Conservation (phyloP, 2,797 vertebrate species). For the Nothura maculosa region DNA sequence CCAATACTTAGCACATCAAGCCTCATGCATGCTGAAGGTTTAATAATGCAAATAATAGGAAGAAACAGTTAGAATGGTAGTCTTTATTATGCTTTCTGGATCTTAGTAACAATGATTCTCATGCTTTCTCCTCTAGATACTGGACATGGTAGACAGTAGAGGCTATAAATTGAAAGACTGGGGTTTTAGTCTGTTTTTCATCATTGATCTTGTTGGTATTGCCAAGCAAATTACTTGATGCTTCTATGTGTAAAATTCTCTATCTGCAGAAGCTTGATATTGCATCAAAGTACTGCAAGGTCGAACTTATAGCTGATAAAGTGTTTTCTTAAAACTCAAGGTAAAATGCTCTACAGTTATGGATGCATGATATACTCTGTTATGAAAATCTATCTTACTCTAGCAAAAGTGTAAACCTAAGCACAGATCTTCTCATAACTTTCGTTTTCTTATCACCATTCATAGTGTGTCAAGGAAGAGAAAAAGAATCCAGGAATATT, state of each 20-base stretch:
- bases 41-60: background rate
- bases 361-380: background rate
- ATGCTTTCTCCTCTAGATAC: background rate
- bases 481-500: constrained; percentile 15
- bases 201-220: background rate
- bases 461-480: constrained; percentile 1
- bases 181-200: background rate
- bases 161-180: background rate
- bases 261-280: background rate
- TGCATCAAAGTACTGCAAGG: background rate
- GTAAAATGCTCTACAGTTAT: background rate
- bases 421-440: background rate
- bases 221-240: background rate
- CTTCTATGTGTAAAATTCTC: background rate
- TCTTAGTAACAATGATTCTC: background rate
- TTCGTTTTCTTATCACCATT: constrained; percentile 34
- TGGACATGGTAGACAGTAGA: background rate
- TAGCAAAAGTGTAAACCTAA: background rate
- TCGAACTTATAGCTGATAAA: background rate
- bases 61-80: background rate
- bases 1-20: background rate
- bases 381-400: background rate
- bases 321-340: background rate
- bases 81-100: background rate
- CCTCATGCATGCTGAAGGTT: background rate